phyloP scores from a whole-genome alignment of 2,888 invertebrate genomes.

The Electrophaes corylata region DNA sequence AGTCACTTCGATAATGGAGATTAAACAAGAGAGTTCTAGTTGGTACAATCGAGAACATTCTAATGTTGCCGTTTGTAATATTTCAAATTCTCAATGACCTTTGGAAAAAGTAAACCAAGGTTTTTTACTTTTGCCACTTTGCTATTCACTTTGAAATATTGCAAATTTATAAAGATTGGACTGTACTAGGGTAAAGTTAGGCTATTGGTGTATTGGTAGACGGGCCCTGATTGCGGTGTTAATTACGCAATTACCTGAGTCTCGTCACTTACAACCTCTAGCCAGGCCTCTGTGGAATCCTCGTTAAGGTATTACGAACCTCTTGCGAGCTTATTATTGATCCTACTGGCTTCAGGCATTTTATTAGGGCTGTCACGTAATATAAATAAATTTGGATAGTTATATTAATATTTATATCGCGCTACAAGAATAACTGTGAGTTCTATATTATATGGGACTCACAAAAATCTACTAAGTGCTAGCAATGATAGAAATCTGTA shows the following conservation, averaged over 20 bases:
- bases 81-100: not conserved
- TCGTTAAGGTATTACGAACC: conserved; percentile 60
- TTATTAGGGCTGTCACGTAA: conserved; percentile 4
- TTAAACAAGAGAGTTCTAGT: not conserved
- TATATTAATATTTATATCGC: not conserved
- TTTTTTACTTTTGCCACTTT: too few relatives aligned
- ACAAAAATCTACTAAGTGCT: not conserved
- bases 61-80: not conserved
- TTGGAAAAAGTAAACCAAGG: not conserved
- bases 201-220: conserved; percentile 35
- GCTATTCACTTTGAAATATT: too few relatives aligned
- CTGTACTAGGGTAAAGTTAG: not conserved
- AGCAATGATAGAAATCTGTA: too few relatives aligned
- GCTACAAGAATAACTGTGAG: not conserved
- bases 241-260: conserved; percentile 67
- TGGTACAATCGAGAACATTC: not conserved
- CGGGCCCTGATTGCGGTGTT: conserved; percentile 60
- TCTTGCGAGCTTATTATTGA: conserved; percentile 49
- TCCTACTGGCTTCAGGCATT: conserved; percentile 36
- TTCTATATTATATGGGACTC: not conserved
- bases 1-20: too few relatives aligned
- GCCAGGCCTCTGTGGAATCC: conserved; percentile 48
- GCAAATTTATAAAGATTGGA: not conserved
- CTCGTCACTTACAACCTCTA: conserved; percentile 49
- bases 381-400: not conserved